Percentiles rank a stretch among this genome's conserved stretches.
Conservation (phyloP, 2,888 invertebrate genomes). For the Latrodectus hesperus region DNA sequence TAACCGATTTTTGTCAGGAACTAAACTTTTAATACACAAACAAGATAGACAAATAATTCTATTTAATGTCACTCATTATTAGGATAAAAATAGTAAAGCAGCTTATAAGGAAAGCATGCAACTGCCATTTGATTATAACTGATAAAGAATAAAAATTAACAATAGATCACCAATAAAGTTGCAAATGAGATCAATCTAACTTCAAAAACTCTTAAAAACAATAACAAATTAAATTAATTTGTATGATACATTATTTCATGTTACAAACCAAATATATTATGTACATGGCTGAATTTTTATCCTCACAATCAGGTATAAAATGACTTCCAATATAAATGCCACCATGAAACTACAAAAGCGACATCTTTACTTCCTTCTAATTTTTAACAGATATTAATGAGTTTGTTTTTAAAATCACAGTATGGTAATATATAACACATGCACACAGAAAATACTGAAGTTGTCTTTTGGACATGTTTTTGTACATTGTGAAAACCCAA, state of each 20-base stretch:
- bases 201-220: slow-evolving; percentile 51
- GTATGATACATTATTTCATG: slow-evolving; percentile 21
- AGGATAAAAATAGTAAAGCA: background rate
- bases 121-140: slow-evolving; percentile 57
- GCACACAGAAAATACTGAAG: slow-evolving; percentile 64
- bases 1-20: too few relatives aligned
- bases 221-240: slow-evolving; percentile 62
- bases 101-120: slow-evolving; percentile 1
- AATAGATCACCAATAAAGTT: slow-evolving; percentile 18
- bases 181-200: slow-evolving; percentile 47
- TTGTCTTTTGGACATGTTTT: slow-evolving; percentile 28
- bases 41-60: too few relatives aligned
- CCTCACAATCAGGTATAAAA: slow-evolving; percentile 37
- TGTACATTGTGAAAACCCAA: slow-evolving; percentile 48
- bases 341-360: slow-evolving; percentile 38
- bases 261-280: slow-evolving; percentile 12
- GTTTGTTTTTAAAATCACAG: slow-evolving; percentile 62
- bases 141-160: slow-evolving; percentile 9
- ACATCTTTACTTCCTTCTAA: slow-evolving; percentile 20
- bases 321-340: slow-evolving; percentile 56
- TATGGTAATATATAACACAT: slow-evolving; percentile 55
- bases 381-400: slow-evolving; percentile 6
- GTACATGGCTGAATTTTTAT: slow-evolving; percentile 17
- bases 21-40: too few relatives aligned
- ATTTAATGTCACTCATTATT: background rate